Percentiles rank a stretch among this genome's conserved stretches.
Conservation (phyloP, 2,113 vertebrate species). For the Synodontis membranacea region DNA sequence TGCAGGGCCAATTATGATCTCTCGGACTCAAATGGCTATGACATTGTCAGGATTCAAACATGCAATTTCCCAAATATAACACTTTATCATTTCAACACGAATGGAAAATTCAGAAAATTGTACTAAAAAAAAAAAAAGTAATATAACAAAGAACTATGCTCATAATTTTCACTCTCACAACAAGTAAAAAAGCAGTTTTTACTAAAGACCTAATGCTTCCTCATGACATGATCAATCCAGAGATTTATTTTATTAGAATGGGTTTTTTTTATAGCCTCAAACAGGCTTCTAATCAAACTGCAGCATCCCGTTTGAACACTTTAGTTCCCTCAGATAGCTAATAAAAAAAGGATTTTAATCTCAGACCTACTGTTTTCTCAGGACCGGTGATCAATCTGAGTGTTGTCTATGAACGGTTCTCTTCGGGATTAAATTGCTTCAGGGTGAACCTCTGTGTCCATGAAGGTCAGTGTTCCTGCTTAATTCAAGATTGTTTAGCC, state of each 20-base stretch:
- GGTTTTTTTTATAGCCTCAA: conserved; percentile 12
- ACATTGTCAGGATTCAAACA: conserved; percentile 4
- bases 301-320: conserved; percentile 18
- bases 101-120: neutral
- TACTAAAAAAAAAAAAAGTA: neutral
- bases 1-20: conserved; percentile 5
- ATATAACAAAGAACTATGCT: neutral
- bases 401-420: neutral
- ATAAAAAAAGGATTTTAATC: conserved; percentile 34
- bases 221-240: conserved; percentile 17
- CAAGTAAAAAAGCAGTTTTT: neutral
- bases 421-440: conserved; percentile 34
- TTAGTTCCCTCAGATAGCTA: conserved; percentile 13
- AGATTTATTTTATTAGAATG: neutral
- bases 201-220: conserved; percentile 1
- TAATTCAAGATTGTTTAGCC: neutral
- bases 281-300: conserved; percentile 11
- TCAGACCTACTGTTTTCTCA: conserved; percentile 32
- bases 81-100: neutral
- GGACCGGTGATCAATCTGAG: conserved; percentile 25
- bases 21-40: conserved; percentile 7
- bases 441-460: conserved; percentile 27
- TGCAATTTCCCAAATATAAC: conserved; percentile 1
- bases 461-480: conserved; percentile 20
- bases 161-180: neutral